Conservation (phyloP, 2,888 invertebrate genomes). For the Meta bourneti region DNA sequence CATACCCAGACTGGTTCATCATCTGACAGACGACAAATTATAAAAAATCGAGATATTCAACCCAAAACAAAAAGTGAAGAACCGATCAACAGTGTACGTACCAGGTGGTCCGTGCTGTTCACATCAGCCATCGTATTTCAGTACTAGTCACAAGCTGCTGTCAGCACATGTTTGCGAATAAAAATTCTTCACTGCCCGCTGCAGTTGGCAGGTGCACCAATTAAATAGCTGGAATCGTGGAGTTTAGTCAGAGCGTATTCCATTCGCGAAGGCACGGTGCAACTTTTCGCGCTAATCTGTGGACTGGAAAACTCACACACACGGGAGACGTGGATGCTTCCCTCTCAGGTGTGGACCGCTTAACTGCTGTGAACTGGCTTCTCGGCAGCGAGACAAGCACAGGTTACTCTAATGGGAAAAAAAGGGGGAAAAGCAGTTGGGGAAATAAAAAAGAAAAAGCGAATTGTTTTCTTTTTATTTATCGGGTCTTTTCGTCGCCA, state of each 20-base stretch:
- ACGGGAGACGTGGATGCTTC: constrained; percentile 29
- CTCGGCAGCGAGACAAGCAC: constrained; percentile 23
- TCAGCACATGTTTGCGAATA: constrained; percentile 58
- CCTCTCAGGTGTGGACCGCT: constrained; percentile 18
- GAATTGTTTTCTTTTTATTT: not conserved
- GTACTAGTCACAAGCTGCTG: constrained; percentile 35
- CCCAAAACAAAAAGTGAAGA: not conserved
- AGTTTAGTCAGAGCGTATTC: constrained; percentile 61
- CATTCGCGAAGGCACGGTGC: constrained; percentile 35
- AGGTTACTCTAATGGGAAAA: constrained; percentile 48
- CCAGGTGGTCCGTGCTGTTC: constrained; percentile 67
- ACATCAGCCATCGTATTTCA: constrained; percentile 67
- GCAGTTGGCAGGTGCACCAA: constrained; percentile 26
- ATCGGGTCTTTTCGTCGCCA: constrained; percentile 39
- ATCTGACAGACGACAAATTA: not conserved
- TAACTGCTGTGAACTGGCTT: constrained; percentile 34
- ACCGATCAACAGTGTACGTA: constrained; percentile 34
- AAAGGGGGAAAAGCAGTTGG: constrained; percentile 21
- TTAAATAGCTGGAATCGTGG: constrained; percentile 18
- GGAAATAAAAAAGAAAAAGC: constrained; percentile 1
- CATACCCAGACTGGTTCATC: not conserved
- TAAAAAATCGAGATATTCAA: not conserved
- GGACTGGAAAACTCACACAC: not conserved
- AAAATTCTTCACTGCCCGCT: constrained; percentile 17
- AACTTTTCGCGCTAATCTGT: not conserved